Evolutionary conservation across 2,113 vertebrate species (phyloP), one percentile per base, ranked within the genome.

Genomic region (Oplegnathus fasciatus): DNA sequence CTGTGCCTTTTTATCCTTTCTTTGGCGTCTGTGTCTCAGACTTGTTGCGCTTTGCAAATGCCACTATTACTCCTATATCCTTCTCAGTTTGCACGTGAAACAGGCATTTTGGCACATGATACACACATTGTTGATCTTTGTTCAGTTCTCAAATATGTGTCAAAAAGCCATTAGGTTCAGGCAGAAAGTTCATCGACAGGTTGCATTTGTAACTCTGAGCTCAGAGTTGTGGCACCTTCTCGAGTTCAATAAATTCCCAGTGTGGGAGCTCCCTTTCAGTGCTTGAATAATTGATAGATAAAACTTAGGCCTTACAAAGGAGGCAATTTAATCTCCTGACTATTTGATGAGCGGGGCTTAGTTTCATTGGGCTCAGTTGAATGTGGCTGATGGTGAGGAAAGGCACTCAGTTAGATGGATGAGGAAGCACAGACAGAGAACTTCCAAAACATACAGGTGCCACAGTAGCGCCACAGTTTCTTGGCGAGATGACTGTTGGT

Each of bases 261-360:
- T 80, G 90, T 85, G 90, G 75, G 86, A 84, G 91, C 84, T 94
- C 90, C 84, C 89, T 95, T 94, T 95, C 91, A 92, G 61, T 1
- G 37, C 61, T 64, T 96, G 89, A 95, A 94, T 95, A 93, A 95
- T 95, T 95, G 82, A 95, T 95, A 70, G 52, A 94, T 95, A 81
- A 91, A 93, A 94, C 72, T 87, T 91, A 83, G 86, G 78, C 80
- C 58, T 84, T 89, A 92, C 93, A 95, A 95, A 95, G 93, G 81
- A 80, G 91, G 93, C 94, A 94, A 94, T 94, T 95, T 90, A 92
- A 95, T 94, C 92, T 95, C 78, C 91, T 94, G 89, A 92, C 86
- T 95, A 91, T 94, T 94, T 91, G 80, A 94, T 94, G 93, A 94
- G 91, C 57, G 30, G 75, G 86, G 60, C 85, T 85, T 80, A 84